Evolutionary conservation across 2,888 invertebrate species (phyloP).

Genomic region (Zaprionus lineosus): DNA sequence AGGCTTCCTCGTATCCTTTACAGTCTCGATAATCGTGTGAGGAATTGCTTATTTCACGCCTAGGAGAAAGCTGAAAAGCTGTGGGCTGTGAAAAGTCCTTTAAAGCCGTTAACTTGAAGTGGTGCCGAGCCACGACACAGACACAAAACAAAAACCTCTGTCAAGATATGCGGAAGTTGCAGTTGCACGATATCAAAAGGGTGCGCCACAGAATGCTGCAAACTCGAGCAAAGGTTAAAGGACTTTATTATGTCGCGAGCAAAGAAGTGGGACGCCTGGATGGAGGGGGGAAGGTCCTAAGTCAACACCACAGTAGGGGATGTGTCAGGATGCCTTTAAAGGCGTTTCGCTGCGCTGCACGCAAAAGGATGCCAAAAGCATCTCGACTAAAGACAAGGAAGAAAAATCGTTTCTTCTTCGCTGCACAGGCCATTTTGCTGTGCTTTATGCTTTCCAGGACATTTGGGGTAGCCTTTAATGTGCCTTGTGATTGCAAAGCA

Average conservation of each 20-base stretch:
- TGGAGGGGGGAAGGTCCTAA: not conserved
- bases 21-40: too few relatives aligned
- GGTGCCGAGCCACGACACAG: slow-evolving; percentile 13
- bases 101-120: slow-evolving; percentile 40
- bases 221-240: slow-evolving; percentile 65
- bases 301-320: slow-evolving; percentile 26
- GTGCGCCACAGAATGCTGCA: slow-evolving; percentile 5
- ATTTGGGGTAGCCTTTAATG: too few relatives aligned
- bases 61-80: not conserved
- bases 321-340: slow-evolving; percentile 54
- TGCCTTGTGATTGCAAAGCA: too few relatives aligned
- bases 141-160: slow-evolving; percentile 6
- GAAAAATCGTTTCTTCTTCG: too few relatives aligned
- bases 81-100: slow-evolving; percentile 20
- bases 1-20: too few relatives aligned
- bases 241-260: slow-evolving; percentile 51
- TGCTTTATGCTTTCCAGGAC: too few relatives aligned
- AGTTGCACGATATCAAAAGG: slow-evolving; percentile 37
- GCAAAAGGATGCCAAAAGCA: slow-evolving; percentile 6
- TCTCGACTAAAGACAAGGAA: too few relatives aligned
- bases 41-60: too few relatives aligned
- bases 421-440: too few relatives aligned
- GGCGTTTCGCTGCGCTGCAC: slow-evolving; percentile 9
- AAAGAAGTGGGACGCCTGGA: slow-evolving; percentile 8
- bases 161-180: slow-evolving; percentile 62